phyloP scores from a whole-genome alignment of 2,888 invertebrate genomes.

The Erynnis tages region DNA sequence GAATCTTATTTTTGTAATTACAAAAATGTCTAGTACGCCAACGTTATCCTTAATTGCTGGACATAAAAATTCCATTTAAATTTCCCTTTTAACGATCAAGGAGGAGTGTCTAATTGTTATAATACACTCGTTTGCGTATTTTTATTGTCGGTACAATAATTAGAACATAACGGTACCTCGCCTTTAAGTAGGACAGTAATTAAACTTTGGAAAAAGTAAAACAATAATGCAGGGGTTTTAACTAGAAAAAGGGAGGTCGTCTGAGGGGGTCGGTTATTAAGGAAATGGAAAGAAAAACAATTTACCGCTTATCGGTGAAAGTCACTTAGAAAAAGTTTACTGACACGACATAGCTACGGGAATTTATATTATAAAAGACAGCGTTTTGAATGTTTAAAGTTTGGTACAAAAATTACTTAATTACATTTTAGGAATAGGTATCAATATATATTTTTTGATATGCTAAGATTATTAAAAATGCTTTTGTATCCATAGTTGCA shows the following conservation, averaged over 20 bases:
- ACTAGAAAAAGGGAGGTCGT: conserved; percentile 42
- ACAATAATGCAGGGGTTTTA: conserved; percentile 57
- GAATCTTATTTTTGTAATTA: conserved; percentile 82
- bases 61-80: conserved; percentile 83
- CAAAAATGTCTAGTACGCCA: conserved; percentile 81
- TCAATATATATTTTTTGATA: no score
- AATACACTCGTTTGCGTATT: conserved; percentile 82
- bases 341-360: conserved; percentile 46
- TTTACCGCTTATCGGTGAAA: conserved; percentile 73
- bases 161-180: conserved; percentile 77
- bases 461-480: no score
- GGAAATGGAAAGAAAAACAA: conserved; percentile 77
- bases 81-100: conserved; percentile 81
- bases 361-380: conserved; percentile 29
- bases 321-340: conserved; percentile 62
- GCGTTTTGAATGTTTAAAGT: not conserved
- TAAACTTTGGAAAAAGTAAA: conserved; percentile 69
- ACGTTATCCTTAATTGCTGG: conserved; percentile 82
- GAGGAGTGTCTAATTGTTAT: conserved; percentile 81
- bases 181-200: conserved; percentile 70
- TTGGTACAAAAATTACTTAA: no score
- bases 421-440: no score
- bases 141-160: conserved; percentile 80
- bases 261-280: conserved; percentile 61
- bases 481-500: no score